Evolutionary conservation across 2,888 invertebrate species (phyloP).

Genomic region (Drepanosiphum platanoidis): DNA sequence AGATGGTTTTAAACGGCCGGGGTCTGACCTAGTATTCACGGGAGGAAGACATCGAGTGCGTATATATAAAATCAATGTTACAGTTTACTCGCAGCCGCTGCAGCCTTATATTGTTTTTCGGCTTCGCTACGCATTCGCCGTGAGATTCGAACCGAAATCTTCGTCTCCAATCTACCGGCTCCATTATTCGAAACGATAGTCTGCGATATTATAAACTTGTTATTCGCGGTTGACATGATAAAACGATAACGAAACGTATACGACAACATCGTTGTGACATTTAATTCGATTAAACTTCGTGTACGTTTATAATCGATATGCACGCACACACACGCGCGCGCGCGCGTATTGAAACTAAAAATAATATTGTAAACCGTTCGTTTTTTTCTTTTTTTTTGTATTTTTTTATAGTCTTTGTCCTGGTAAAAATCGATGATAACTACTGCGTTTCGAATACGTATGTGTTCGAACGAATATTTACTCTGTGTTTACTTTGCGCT

Average conservation of each 20-base stretch:
- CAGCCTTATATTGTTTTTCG: constrained; percentile 28
- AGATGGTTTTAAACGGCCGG: background rate
- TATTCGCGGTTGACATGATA: constrained; percentile 21
- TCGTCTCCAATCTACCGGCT: background rate
- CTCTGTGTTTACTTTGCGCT: too few species aligned
- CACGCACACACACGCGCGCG: background rate
- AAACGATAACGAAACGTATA: constrained; percentile 2
- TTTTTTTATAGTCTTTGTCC: too few species aligned
- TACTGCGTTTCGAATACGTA: too few species aligned
- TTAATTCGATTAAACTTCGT: background rate
- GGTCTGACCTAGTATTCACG: background rate
- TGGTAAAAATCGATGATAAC: too few species aligned
- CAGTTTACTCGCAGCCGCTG: background rate
- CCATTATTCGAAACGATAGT: constrained; percentile 10
- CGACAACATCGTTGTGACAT: background rate
- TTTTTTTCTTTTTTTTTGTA: too few species aligned
- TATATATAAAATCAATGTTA: constrained; percentile 18
- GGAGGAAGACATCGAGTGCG: background rate
- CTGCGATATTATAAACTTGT: constrained; percentile 39
- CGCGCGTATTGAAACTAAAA: background rate
- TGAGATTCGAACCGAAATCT: background rate
- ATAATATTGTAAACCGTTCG: background rate
- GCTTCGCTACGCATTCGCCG: constrained; percentile 6
- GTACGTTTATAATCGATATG: background rate
- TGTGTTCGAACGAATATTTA: too few species aligned